Conservation (phyloP, 2,113 vertebrate species). For the Reinhardtius hippoglossoides region DNA sequence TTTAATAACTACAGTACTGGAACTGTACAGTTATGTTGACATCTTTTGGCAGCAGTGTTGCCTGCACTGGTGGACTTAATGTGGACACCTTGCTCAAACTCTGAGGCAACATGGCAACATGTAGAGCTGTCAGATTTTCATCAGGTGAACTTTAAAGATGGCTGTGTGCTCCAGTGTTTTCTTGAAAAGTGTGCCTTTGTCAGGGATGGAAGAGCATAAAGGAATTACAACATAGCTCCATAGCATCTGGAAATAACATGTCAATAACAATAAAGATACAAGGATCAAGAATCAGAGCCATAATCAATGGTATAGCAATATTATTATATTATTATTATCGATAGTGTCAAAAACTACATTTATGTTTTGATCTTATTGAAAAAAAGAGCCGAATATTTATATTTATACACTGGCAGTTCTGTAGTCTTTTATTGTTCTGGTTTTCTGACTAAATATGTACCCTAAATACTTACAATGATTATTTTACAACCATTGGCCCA, state of each 20-base stretch:
- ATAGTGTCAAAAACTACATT: slow-evolving; percentile 74
- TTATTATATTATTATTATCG: slow-evolving; percentile 46
- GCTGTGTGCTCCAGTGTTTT: slow-evolving; percentile 40
- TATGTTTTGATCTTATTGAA: slow-evolving; percentile 54
- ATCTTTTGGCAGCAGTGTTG: slow-evolving; percentile 10
- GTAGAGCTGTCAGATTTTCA: not conserved
- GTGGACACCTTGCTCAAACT: slow-evolving; percentile 1
- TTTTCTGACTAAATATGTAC: slow-evolving; percentile 63
- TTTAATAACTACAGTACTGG: slow-evolving; percentile 20
- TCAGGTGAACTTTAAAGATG: not conserved
- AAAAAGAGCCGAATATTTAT: slow-evolving; percentile 53
- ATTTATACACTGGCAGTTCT: slow-evolving; percentile 61
- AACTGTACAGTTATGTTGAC: slow-evolving; percentile 9
- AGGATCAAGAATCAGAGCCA: slow-evolving; percentile 71
- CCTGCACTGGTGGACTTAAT: slow-evolving; percentile 1
- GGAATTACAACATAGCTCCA: slow-evolving; percentile 66
- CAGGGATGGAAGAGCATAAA: slow-evolving; percentile 56
- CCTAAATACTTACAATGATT: slow-evolving; percentile 87
- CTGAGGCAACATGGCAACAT: slow-evolving; percentile 4
- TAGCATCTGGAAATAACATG: slow-evolving; percentile 67
- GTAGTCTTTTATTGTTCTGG: slow-evolving; percentile 19
- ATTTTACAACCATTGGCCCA: slow-evolving; percentile 80
- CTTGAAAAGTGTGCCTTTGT: slow-evolving; percentile 39
- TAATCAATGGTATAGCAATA: slow-evolving; percentile 75
- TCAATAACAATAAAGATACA: slow-evolving; percentile 74